phyloP scores from a whole-genome alignment of 2,888 invertebrate species.

The Metellina segmentata region DNA sequence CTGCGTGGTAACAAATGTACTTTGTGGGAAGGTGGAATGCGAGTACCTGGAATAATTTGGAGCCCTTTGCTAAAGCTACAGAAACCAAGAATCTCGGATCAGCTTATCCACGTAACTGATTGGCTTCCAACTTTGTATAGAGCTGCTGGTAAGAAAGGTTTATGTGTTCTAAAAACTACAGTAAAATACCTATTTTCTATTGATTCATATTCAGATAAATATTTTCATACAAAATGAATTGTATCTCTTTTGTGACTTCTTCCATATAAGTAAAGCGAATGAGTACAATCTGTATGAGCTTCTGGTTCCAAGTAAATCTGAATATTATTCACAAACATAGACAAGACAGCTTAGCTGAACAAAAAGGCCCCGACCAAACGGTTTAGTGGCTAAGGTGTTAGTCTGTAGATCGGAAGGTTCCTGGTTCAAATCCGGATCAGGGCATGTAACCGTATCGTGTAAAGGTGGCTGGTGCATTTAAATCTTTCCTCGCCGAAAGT shows the following conservation, averaged over 20 bases:
- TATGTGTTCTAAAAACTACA: background rate
- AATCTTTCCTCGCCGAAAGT: no score
- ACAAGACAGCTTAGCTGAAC: no score
- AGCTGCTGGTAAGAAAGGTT: slow-evolving; percentile 85
- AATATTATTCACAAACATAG: no score
- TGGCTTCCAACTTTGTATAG: slow-evolving; percentile 92
- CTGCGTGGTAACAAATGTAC: slow-evolving; percentile 83
- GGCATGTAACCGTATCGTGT: no score
- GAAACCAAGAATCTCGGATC: slow-evolving; percentile 84
- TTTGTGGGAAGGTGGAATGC: slow-evolving; percentile 95
- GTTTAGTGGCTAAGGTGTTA: no score
- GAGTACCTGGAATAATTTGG: slow-evolving; percentile 90
- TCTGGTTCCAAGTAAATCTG: no score
- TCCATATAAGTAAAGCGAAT: no score
- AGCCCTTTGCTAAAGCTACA: slow-evolving; percentile 85
- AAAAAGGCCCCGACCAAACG: no score
- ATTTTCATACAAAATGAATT: background rate
- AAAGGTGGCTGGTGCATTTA: no score
- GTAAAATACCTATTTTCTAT: background rate
- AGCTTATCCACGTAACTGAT: slow-evolving; percentile 89
- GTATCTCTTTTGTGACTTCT: background rate
- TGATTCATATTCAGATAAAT: background rate
- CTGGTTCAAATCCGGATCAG: no score
- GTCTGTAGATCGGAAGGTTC: no score
- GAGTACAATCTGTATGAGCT: no score